Evolutionary conservation across 2,888 invertebrate genomes (phyloP).

Genomic region (Hyppa rectilinea): DNA sequence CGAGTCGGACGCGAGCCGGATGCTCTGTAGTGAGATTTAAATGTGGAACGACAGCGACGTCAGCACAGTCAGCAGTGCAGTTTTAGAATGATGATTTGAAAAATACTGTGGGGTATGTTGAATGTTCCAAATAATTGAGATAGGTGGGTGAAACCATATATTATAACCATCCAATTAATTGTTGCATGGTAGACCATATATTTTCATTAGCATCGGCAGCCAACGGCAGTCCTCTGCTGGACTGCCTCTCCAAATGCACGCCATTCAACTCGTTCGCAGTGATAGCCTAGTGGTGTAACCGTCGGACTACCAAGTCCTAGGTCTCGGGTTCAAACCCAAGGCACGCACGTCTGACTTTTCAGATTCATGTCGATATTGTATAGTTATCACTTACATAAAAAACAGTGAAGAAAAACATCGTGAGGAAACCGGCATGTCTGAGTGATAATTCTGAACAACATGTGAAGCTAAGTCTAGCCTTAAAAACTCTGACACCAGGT

Average conservation of each 20-base stretch:
- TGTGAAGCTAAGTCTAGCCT: no score
- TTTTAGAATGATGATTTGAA: slow-evolving; percentile 42
- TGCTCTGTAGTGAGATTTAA: slow-evolving; percentile 28
- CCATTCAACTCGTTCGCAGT: background rate
- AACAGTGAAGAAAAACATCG: no score
- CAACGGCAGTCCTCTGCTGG: background rate
- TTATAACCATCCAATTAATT: background rate
- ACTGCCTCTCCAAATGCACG: background rate
- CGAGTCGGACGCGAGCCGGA: slow-evolving; percentile 44
- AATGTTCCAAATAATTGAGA: slow-evolving; percentile 13
- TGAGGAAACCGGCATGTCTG: no score
- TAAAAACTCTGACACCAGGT: no score
- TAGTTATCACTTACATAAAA: no score
- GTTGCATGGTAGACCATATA: background rate
- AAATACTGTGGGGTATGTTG: slow-evolving; percentile 13
- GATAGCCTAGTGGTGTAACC: no score
- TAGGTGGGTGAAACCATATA: background rate
- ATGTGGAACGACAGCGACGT: slow-evolving; percentile 48
- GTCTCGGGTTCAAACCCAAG: no score
- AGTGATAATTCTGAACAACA: no score
- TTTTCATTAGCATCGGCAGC: background rate
- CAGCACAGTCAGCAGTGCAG: slow-evolving; percentile 43
- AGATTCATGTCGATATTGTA: no score
- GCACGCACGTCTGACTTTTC: no score
- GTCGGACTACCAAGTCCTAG: no score